Evolutionary conservation across 1,140 invertebrate genomes (phyloP), one percentile per base, ranked within the genome.

Genomic region (Calosoma granatense): DNA sequence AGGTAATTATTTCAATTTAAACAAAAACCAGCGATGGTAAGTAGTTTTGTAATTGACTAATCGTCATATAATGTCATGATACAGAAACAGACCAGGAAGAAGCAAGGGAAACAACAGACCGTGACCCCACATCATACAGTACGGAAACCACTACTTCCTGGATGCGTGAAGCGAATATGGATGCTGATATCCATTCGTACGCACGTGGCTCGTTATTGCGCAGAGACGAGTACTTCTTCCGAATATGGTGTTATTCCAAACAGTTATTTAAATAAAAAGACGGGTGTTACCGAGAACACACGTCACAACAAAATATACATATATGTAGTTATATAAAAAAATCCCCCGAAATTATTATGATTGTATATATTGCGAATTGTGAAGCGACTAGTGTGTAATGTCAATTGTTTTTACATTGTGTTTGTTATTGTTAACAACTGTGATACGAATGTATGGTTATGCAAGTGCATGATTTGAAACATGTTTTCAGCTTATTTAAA

Each of bases 161-260:
- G 92, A 77, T 95, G 67, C 77, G 88, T 47, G 90, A 94, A 58
- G 84, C 90, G 63, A 88, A 90, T 61, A 92, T 94, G 88, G 92
- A 94, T 70, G 91, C 92, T 0, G 90, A 94, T 64, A 94, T 95
- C 62, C 81, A 85, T 59, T 88, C 87, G 22, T 94, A 94, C 72
- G 87, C 91, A 1, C 82, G 87, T 59, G 85, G 86, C 39, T 85
- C 85, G 54, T 76, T 94, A 15, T 76, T 93, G 9, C 78, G 88
- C 59, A 81, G 85, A 65, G 90, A 93, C 67, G 92, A 95, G 76
- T 95, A 95, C 75, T 95, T 94, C 83, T 95, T 95, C 83, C 81
- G 88, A 59, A 88, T 95, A 72, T 92, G 88, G 88, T 85, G 86
- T 72, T 88, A 90, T 64, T 87, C 88, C 54, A 85, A 85, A 63